Evolutionary conservation across 2,888 invertebrate genomes (phyloP).

Genomic region (Hypomecis atomaria): DNA sequence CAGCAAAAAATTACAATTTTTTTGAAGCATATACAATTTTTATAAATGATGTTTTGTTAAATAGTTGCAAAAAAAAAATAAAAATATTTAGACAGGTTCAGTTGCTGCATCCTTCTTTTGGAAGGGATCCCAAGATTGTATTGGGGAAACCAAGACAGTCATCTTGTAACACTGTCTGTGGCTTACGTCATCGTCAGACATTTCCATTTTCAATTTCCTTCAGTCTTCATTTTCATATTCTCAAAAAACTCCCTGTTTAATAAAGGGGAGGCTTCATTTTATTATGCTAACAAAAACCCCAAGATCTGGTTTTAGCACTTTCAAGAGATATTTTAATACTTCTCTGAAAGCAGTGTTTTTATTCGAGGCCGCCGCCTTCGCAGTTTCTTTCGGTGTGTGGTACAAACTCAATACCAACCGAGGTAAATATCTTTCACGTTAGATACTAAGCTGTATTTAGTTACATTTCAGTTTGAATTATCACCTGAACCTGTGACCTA

Average conservation of each 20-base stretch:
- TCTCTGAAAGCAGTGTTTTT: conserved; percentile 84
- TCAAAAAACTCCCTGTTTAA: conserved; percentile 18
- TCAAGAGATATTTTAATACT: conserved; percentile 80
- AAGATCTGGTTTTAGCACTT: conserved; percentile 77
- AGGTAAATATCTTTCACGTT: conserved; percentile 77
- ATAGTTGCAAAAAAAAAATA: no score
- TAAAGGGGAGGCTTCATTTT: conserved; percentile 38
- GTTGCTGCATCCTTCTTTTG: no score
- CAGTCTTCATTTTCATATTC: conserved; percentile 22
- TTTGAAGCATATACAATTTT: no score
- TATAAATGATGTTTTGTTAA: no score
- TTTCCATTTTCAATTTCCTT: conserved; percentile 14
- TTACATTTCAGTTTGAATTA: neutral
- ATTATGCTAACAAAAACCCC: conserved; percentile 88
- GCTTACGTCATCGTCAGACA: conserved; percentile 6
- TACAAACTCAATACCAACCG: conserved; percentile 88
- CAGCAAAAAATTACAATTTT: no score
- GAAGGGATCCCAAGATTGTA: no score
- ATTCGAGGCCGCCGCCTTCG: conserved; percentile 85
- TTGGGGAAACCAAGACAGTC: no score
- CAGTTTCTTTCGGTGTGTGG: conserved; percentile 87
- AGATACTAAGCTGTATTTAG: conserved; percentile 6
- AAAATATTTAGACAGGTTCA: no score
- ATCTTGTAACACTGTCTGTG: neutral
- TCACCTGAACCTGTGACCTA: neutral